A percentile compares a stretch with the other conserved stretches of the same genome.
These are phyloP conservation scores for Pelusios castaneus DNA, from an alignment of 2,113 vertebrate genomes.

Conservation along the genomic window DNA sequence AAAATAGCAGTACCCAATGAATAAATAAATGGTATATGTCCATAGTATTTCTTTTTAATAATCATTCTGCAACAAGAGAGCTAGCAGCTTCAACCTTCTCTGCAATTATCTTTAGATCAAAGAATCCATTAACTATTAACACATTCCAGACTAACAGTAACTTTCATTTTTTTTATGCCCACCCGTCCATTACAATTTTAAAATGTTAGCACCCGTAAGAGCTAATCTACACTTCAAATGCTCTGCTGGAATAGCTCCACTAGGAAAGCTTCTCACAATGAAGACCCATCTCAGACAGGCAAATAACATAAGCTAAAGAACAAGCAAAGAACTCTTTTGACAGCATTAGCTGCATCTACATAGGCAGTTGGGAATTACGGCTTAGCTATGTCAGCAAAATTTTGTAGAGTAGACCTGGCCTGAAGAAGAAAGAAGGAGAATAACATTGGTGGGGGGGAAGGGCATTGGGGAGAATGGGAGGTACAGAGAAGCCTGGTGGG, in stretches of 20 bases:
- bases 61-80: background rate
- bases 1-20: background rate
- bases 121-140: background rate
- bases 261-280: background rate
- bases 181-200: background rate
- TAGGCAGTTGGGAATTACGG: background rate
- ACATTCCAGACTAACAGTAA: background rate
- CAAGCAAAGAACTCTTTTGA: background rate
- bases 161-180: background rate
- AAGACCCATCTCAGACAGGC: background rate
- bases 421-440: background rate
- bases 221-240: background rate
- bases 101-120: background rate
- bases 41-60: constrained; percentile 19
- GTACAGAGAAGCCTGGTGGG: background rate
- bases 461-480: background rate
- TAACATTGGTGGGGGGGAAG: background rate
- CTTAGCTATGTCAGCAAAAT: background rate
- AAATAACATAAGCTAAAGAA: background rate
- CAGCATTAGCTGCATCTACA: background rate
- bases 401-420: background rate
- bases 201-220: background rate
- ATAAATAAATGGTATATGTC: background rate
- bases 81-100: background rate
- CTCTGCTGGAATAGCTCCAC: background rate